A percentile compares a stretch with the other conserved stretches of the same genome.
Evolutionary conservation across 2,888 invertebrate species (phyloP).

Genomic region (Aproaerema taeniolella): DNA sequence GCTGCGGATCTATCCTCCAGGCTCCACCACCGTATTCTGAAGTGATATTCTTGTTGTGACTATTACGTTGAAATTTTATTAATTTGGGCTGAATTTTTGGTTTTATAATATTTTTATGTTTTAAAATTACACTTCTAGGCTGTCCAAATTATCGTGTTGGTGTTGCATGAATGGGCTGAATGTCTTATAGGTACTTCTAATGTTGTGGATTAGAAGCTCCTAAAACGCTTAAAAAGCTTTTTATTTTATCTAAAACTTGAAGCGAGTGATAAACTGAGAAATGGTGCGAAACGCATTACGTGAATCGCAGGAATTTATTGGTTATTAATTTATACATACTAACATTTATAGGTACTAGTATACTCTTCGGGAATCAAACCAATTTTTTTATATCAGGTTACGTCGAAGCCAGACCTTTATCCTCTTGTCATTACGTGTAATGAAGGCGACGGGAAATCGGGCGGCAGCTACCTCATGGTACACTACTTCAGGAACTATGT

Average conservation of each 20-base stretch:
- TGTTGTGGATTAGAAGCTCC: neutral
- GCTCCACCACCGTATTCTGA: conserved; percentile 91
- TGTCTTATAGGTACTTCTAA: neutral
- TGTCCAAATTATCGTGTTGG: conserved; percentile 13
- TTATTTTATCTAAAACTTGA: neutral
- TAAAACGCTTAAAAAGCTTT: neutral
- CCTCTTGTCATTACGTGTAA: conserved; percentile 90
- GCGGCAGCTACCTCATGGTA: conserved; percentile 89
- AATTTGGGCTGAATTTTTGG: conserved; percentile 27
- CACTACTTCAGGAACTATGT: conserved; percentile 90
- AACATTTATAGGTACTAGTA: no score
- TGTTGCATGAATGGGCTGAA: conserved; percentile 15
- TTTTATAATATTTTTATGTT: conserved; percentile 19
- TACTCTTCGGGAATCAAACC: no score
- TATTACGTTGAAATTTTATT: conserved; percentile 29
- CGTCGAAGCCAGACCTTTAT: conserved; percentile 90
- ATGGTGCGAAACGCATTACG: no score
- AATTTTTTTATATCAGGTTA: conserved; percentile 78
- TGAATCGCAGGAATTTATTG: no score
- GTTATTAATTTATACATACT: no score
- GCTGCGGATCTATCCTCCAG: conserved; percentile 89
- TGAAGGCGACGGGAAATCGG: conserved; percentile 81
- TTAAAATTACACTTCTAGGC: conserved; percentile 14
- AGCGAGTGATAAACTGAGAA: no score
- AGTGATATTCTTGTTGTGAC: conserved; percentile 64